Evolutionary conservation across 2,797 vertebrate species (phyloP), one percentile per base, ranked within the genome.

Genomic region (Trematomus bernacchii): DNA sequence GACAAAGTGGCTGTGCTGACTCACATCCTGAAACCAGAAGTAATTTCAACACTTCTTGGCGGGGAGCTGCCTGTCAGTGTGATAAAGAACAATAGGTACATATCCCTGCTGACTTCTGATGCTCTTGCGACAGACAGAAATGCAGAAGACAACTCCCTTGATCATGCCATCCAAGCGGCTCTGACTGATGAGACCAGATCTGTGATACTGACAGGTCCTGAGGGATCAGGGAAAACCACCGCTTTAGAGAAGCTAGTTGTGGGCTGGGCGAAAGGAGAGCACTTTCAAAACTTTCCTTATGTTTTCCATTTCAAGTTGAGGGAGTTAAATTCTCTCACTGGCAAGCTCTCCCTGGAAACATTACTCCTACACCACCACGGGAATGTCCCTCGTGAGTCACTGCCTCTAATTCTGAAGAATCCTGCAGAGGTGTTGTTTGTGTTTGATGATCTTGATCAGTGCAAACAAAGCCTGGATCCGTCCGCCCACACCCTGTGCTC

Each of bases 221-320:
- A 88, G 13, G 95, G 95, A 2, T 89, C 91, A 0, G 96, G 96
- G 9, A 96, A 96, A 90, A 94, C 93, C 15, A 94, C 93, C 0
- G 79, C 87, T 1, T 58, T 95, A 66, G 85, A 93, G 69, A 95
- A 95, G 82, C 85, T 96, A 0, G 30, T 93, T n/a, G 79, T 83
- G 48, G 91, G 93, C 68, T 96, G 95, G 95, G 89, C 89, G 0
- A 82, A 63, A 23, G 91, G 79, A 1, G 66, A 83, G 13, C 64
- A 63, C n/a, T 86, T 94, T 18, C 89, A 93, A 64, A 83, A 86
- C 61, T 94, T 94, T 21, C 59, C 85, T 0, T 80, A 86, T 33
- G 52, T 96, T 23, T 92, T 96, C 51, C 87, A 88, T 37, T 90
- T 96, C 72, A 58, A 53, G 1, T 82, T 93, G 42, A 68, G 66